A percentile compares a stretch with the other conserved stretches of the same genome.
phyloP scores from a whole-genome alignment of 1,140 invertebrate species.

The Lepidurus couesii region DNA sequence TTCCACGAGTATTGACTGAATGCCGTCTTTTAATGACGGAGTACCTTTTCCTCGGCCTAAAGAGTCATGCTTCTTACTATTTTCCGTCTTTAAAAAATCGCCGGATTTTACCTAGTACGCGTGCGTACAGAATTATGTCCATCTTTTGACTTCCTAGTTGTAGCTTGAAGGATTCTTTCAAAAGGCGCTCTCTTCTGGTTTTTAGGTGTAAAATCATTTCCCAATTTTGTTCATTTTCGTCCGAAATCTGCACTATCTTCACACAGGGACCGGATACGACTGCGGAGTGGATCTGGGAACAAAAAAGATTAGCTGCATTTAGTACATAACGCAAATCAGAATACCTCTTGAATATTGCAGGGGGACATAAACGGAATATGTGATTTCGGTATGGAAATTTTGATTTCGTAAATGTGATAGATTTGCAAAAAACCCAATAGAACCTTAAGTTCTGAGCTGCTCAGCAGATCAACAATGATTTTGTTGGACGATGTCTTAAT shows the following conservation, averaged over 20 bases:
- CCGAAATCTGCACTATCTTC: background rate
- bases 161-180: background rate
- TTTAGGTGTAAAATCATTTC: background rate
- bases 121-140: background rate
- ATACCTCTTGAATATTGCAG: background rate
- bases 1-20: background rate
- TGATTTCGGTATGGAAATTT: background rate
- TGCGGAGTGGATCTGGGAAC: background rate
- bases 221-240: background rate
- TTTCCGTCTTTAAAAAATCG: background rate
- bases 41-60: background rate
- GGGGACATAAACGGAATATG: background rate
- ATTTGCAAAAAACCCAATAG: background rate
- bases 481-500: background rate
- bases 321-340: background rate
- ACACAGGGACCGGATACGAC: background rate
- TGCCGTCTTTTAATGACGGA: background rate
- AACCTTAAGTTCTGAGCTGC: background rate
- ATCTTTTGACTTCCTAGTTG: background rate
- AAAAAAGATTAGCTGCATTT: background rate
- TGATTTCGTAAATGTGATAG: background rate
- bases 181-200: background rate
- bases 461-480: conserved; percentile 2
- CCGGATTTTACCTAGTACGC: background rate
- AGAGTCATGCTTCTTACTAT: background rate